phyloP scores from a whole-genome alignment of 2,797 vertebrate species.

The Geotrypetes seraphini region DNA sequence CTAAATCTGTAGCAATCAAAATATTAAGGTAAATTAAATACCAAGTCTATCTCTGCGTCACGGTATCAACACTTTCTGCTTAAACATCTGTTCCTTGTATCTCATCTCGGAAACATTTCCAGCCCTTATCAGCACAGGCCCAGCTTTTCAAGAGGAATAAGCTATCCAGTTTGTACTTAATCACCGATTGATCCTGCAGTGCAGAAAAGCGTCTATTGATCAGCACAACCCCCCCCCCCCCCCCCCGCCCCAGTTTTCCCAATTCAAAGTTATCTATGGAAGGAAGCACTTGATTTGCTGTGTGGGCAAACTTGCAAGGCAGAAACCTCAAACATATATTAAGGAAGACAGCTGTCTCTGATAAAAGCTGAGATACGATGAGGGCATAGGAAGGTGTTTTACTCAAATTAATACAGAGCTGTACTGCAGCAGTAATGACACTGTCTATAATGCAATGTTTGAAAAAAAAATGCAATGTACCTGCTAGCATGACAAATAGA shows the following conservation, averaged over 20 bases:
- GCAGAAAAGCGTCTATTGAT: slow-evolving; percentile 38
- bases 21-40: slow-evolving; percentile 51
- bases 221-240: no score
- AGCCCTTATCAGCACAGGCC: slow-evolving; percentile 37
- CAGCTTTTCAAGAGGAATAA: slow-evolving; percentile 47
- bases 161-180: slow-evolving; percentile 41
- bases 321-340: slow-evolving; percentile 20
- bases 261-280: slow-evolving; percentile 18
- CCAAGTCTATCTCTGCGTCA: slow-evolving; percentile 34
- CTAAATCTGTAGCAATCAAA: slow-evolving; percentile 41
- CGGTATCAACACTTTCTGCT: slow-evolving; percentile 46
- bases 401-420: no score
- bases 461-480: no score
- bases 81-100: slow-evolving; percentile 46
- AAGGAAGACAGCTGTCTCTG: slow-evolving; percentile 19
- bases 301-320: slow-evolving; percentile 17
- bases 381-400: no score
- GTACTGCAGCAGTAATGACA: no score
- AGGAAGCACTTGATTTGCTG: slow-evolving; percentile 31
- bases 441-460: no score
- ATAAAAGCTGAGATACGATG: slow-evolving; percentile 17
- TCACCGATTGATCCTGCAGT: slow-evolving; percentile 42
- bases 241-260: slow-evolving; percentile 27
- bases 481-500: no score
- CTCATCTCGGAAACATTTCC: slow-evolving; percentile 43